A percentile compares a stretch with the other conserved stretches of the same genome.
These are phyloP conservation scores for Halcyon chelicuti DNA, from an alignment of 2,797 vertebrate genomes.

Conservation along the genomic window DNA sequence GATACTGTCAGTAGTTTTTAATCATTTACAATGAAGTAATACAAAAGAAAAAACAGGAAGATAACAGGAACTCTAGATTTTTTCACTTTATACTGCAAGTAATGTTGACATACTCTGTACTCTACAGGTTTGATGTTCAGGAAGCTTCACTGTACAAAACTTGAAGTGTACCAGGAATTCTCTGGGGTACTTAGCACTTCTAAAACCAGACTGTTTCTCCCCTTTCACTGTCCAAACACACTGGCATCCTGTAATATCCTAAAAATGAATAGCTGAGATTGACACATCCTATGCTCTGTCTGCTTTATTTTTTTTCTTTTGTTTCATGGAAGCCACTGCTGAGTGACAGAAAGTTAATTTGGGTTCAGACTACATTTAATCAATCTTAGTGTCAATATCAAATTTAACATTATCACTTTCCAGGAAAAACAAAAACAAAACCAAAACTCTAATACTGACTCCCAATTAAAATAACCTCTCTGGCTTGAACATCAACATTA, in stretches of 20 bases:
- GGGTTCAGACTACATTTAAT: background rate
- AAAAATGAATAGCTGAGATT: background rate
- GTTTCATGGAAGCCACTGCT: background rate
- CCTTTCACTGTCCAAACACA: background rate
- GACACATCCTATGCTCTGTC: background rate
- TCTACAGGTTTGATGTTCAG: background rate
- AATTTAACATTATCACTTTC: background rate
- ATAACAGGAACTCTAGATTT: background rate
- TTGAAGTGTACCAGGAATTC: background rate
- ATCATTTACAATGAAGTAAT: conserved; percentile 20
- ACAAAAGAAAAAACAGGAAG: background rate
- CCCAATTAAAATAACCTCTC: conserved; percentile 34
- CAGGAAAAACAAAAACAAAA: background rate
- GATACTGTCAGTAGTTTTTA: conserved; percentile 49
- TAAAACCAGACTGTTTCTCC: background rate
- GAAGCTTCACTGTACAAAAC: background rate
- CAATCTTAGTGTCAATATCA: background rate
- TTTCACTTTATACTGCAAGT: background rate
- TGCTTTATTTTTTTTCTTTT: background rate
- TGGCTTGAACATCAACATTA: background rate
- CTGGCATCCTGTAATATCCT: background rate
- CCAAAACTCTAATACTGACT: background rate
- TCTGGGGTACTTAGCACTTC: background rate
- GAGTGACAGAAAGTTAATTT: background rate
- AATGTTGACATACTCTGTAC: background rate